A percentile compares a stretch with the other conserved stretches of the same genome.
These are phyloP conservation scores for Phrynocephalus guinanensis DNA, from an alignment of 2,797 vertebrate species.

Conservation along the genomic window DNA sequence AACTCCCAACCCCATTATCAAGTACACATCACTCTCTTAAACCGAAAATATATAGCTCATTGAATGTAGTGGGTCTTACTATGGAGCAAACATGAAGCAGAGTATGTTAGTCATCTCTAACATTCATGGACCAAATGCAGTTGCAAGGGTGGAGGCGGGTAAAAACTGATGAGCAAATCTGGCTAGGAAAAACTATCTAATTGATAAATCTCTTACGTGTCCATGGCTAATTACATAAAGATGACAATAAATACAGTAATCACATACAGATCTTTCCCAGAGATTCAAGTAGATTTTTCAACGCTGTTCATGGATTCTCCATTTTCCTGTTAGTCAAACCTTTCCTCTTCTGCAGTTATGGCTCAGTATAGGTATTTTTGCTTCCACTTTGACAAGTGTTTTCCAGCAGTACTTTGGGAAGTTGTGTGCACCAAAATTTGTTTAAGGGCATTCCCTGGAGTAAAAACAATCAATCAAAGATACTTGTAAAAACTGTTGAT, in stretches of 20 bases:
- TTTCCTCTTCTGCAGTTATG: constrained; percentile 5
- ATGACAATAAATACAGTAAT: constrained; percentile 34
- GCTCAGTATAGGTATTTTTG: constrained; percentile 44
- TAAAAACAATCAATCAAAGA: constrained; percentile 20
- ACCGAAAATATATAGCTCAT: background rate
- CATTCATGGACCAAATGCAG: background rate
- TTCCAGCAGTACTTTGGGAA: constrained; percentile 34
- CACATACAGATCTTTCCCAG: constrained; percentile 28
- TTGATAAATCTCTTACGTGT: constrained; percentile 47
- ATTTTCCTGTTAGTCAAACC: constrained; percentile 40
- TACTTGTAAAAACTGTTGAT: constrained; percentile 5
- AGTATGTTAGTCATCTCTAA: background rate
- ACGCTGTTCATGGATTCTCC: constrained; percentile 40
- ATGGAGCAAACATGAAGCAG: background rate
- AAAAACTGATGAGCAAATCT: constrained; percentile 20
- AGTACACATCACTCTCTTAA: too few relatives aligned
- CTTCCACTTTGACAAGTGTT: constrained; percentile 54
- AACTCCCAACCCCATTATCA: too few relatives aligned
- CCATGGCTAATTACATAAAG: constrained; percentile 53
- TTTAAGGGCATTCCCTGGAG: constrained; percentile 27
- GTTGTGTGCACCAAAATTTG: constrained; percentile 31
- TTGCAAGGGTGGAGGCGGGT: background rate
- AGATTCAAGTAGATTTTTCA: background rate
- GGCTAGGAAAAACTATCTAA: constrained; percentile 13
- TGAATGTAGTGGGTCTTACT: background rate